Percentiles rank a stretch among this genome's conserved stretches.
These are phyloP conservation scores for Reinhardtius hippoglossoides DNA, from an alignment of 2,113 vertebrate genomes.

Conservation along the genomic window DNA sequence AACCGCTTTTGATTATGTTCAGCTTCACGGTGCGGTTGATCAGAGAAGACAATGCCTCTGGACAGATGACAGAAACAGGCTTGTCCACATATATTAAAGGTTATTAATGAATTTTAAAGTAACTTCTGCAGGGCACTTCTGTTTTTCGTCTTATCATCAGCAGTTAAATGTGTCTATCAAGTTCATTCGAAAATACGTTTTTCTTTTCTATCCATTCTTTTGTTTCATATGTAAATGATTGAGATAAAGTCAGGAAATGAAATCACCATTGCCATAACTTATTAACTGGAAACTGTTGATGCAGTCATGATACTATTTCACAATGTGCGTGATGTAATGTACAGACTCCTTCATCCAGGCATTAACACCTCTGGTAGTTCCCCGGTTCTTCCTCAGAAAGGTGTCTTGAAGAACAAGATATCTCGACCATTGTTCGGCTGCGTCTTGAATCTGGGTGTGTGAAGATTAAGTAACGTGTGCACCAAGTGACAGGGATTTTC, in stretches of 20 bases:
- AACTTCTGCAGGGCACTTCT: no score
- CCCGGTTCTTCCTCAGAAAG: not conserved
- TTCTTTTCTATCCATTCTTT: not conserved
- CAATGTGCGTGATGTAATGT: not conserved
- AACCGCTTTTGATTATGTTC: no score
- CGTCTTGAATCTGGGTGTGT: slow-evolving; percentile 66
- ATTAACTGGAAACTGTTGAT: not conserved
- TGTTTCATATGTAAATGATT: not conserved
- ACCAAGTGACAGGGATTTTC: slow-evolving; percentile 60
- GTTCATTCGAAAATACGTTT: no score
- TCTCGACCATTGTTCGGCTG: slow-evolving; percentile 45
- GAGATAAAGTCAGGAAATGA: slow-evolving; percentile 38
- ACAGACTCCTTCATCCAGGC: not conserved
- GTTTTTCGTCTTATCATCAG: no score
- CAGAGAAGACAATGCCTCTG: no score
- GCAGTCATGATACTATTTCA: not conserved
- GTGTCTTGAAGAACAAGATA: slow-evolving; percentile 40
- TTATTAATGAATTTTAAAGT: no score
- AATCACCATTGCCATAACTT: not conserved
- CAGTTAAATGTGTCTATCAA: no score
- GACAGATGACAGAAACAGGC: no score
- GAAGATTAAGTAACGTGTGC: slow-evolving; percentile 49
- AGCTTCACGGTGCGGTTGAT: no score
- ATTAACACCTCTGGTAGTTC: not conserved
- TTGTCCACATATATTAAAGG: no score